Evolutionary conservation across 2,113 vertebrate genomes (phyloP), one percentile per base, ranked within the genome.

Genomic region (Perca fluviatilis): DNA sequence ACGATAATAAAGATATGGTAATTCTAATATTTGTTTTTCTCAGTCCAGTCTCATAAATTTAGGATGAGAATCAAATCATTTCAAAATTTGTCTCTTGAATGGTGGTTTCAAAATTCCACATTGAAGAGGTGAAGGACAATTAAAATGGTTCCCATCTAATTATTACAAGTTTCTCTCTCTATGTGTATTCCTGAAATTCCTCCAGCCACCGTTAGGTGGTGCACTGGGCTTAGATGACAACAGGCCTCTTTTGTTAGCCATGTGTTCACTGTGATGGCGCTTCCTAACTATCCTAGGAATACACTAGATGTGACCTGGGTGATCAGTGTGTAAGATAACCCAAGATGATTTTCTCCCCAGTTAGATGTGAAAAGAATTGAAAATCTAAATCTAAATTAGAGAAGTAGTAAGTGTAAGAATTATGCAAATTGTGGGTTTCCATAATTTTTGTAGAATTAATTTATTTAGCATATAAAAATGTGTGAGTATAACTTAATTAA

Each of bases 181-280:
- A 8, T 51, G 57, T 64, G 61, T 64, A 2, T 40, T 40, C 50
- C 53, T 80, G 81, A 70, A 88, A 11, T 87, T 66, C 90, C 78
- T 63, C 51, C 27, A 63, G 53, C 63, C 72, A 21, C 91, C 93
- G 90, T 65, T 86, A 89, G 93, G 91, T 90, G 93, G 94, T 54
- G 92, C 87, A 87, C 80, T 82, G 86, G 61, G 75, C 89, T 84
- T 30, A 83, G 43, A 87, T 80, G 89, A 93, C 74, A 80, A 74
- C 64, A 81, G 83, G 86, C 77, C 89, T 91, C 91, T 91, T 93
- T 95, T 93, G 91, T 93, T 88, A 88, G 90, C 89, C 90, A 93
- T 91, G 92, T 92, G 92, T 91, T 91, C 92, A 88, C 84, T 69
- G 78, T 91, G 86, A 91, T 86, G 86, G 89, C 83, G 90, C 81